A percentile compares a stretch with the other conserved stretches of the same genome.
These are phyloP conservation scores for Petaurus breviceps DNA, from an alignment of 2,113 vertebrate genomes.

Conservation along the genomic window DNA sequence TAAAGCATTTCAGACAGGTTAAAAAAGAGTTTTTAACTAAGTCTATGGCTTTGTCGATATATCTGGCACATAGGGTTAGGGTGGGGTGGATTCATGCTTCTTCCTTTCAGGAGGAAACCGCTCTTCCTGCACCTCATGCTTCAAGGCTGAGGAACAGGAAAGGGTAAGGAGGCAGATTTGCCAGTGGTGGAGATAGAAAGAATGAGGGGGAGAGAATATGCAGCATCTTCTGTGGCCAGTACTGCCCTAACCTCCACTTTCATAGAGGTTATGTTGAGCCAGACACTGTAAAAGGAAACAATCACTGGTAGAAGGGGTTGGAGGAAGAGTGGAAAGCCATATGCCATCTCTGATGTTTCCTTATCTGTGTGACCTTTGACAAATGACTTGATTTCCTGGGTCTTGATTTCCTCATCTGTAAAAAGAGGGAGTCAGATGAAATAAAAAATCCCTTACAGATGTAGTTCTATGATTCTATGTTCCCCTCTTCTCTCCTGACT, in stretches of 20 bases:
- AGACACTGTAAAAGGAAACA: neutral
- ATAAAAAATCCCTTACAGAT: neutral
- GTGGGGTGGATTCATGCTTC: too few relatives aligned
- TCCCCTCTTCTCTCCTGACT: neutral
- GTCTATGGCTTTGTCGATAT: neutral
- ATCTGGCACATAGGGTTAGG: neutral
- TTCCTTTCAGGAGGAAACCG: neutral
- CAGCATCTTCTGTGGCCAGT: neutral
- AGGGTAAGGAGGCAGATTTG: neutral
- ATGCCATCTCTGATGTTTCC: neutral
- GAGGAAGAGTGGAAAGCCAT: neutral
- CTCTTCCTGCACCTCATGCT: neutral
- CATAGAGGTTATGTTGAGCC: neutral
- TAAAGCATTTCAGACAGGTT: neutral
- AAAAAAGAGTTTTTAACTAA: neutral
- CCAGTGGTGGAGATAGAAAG: neutral
- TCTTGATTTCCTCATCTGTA: neutral
- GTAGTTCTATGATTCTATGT: neutral
- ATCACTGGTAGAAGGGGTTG: neutral
- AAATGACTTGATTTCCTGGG: constrained; percentile 31
- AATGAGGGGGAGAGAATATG: neutral
- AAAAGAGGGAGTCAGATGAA: neutral
- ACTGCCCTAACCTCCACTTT: neutral
- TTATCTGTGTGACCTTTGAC: constrained; percentile 8
- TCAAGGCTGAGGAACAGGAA: neutral